These are phyloP conservation scores for Physeter macrocephalus DNA, from an alignment of 2,113 vertebrate genomes.

Conservation along the genomic window DNA sequence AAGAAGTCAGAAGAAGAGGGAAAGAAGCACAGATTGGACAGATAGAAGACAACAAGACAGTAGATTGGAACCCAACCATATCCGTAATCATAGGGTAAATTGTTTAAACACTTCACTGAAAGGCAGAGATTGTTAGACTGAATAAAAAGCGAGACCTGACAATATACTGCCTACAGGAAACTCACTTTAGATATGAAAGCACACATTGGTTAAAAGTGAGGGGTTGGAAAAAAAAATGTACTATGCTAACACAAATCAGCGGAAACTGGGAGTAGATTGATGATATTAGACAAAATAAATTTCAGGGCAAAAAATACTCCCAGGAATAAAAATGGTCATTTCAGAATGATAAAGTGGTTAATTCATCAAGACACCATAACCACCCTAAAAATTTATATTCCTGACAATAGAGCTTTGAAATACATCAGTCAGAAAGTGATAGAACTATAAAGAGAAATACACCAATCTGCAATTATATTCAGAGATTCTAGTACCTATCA, in stretches of 20 bases:
- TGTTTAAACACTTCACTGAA: background rate
- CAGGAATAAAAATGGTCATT: no score
- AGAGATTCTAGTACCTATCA: background rate
- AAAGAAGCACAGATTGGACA: background rate
- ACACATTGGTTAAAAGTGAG: background rate
- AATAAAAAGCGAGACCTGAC: background rate
- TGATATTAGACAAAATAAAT: background rate
- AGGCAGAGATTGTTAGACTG: background rate
- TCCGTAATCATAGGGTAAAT: background rate
- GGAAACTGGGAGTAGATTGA: background rate
- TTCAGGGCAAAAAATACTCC: background rate
- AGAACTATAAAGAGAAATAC: no score
- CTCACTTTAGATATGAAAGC: background rate
- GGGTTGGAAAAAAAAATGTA: background rate
- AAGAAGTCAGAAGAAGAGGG: background rate
- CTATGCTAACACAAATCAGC: background rate
- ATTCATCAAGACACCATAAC: background rate
- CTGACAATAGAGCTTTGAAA: background rate
- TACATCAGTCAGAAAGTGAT: background rate
- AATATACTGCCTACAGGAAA: background rate
- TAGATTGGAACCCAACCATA: background rate
- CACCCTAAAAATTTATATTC: background rate
- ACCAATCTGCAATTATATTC: no score
- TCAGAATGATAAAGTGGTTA: no score
- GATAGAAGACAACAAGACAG: background rate